A percentile compares a stretch with the other conserved stretches of the same genome.
phyloP scores from a whole-genome alignment of 2,888 invertebrate genomes.

The Venusia cambrica region DNA sequence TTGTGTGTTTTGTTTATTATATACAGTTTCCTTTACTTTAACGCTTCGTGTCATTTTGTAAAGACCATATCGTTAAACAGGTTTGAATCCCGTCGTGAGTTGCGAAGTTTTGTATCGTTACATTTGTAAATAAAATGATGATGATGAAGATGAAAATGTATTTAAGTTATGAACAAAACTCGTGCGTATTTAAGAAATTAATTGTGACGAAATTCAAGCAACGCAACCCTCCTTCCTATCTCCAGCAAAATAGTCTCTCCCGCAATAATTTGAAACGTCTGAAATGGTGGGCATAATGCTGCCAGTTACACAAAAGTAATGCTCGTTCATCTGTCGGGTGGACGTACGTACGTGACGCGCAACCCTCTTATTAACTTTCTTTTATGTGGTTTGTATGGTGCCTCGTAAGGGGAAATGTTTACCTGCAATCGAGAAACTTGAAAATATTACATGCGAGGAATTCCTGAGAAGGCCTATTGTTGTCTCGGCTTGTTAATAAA shows the following conservation, averaged over 20 bases:
- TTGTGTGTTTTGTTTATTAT: too few species aligned
- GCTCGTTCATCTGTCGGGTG: conserved; percentile 20
- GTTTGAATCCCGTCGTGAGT: not conserved
- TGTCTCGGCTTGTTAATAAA: conserved; percentile 4
- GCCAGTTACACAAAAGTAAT: conserved; percentile 27
- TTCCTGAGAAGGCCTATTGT: conserved; percentile 4
- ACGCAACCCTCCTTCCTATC: conserved; percentile 18
- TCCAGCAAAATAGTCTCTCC: conserved; percentile 26
- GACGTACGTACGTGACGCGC: conserved; percentile 24
- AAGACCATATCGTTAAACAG: not conserved
- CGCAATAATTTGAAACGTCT: conserved; percentile 26
- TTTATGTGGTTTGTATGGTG: conserved; percentile 20
- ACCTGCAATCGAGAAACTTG: conserved; percentile 19
- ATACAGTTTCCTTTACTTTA: too few species aligned
- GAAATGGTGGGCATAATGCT: conserved; percentile 23
- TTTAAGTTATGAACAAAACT: too few species aligned
- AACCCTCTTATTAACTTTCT: conserved; percentile 29
- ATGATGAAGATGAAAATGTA: too few species aligned
- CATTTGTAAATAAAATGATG: too few species aligned
- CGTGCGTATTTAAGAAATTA: too few species aligned
- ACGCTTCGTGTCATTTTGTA: too few species aligned
- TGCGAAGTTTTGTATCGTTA: too few species aligned
- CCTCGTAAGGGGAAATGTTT: conserved; percentile 17
- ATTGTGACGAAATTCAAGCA: not conserved
- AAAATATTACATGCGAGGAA: conserved; percentile 10